Conservation (phyloP, 2,113 vertebrate genomes). For the Platichthys flesus region DNA sequence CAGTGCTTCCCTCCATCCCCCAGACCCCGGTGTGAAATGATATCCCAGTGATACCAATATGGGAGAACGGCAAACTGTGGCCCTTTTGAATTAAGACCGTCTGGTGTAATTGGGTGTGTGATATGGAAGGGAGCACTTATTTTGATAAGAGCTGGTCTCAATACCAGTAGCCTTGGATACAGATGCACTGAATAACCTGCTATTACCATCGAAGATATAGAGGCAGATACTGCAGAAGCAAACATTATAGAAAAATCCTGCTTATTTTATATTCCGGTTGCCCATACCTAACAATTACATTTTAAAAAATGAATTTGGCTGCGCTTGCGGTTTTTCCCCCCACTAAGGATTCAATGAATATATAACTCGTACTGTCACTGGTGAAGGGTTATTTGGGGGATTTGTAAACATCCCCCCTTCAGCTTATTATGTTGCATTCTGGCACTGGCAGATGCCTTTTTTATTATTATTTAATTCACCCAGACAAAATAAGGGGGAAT, state of each 20-base stretch:
- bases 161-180: conserved; percentile 61
- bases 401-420: conserved; percentile 73
- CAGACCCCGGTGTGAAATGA: conserved; percentile 37
- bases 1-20: conserved; percentile 50
- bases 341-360: conserved; percentile 72
- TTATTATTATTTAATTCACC: conserved; percentile 57
- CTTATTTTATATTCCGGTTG: conserved; percentile 52
- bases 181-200: conserved; percentile 56
- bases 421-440: conserved; percentile 71
- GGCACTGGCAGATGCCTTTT: conserved; percentile 49
- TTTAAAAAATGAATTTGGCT: conserved; percentile 60
- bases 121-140: conserved; percentile 49
- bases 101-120: conserved; percentile 65
- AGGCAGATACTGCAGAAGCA: conserved; percentile 40
- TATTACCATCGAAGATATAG: conserved; percentile 56
- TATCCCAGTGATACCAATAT: conserved; percentile 44
- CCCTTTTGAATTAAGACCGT: conserved; percentile 61
- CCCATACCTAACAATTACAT: conserved; percentile 64
- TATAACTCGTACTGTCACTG: conserved; percentile 62
- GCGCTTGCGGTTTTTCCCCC: conserved; percentile 48
- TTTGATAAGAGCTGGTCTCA: conserved; percentile 57
- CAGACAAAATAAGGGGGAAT: conserved; percentile 26
- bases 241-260: conserved; percentile 35
- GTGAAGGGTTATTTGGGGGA: conserved; percentile 72
- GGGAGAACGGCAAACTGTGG: conserved; percentile 46